Conservation (phyloP, 1,140 invertebrate species). For the Saccostrea cuccullata region DNA sequence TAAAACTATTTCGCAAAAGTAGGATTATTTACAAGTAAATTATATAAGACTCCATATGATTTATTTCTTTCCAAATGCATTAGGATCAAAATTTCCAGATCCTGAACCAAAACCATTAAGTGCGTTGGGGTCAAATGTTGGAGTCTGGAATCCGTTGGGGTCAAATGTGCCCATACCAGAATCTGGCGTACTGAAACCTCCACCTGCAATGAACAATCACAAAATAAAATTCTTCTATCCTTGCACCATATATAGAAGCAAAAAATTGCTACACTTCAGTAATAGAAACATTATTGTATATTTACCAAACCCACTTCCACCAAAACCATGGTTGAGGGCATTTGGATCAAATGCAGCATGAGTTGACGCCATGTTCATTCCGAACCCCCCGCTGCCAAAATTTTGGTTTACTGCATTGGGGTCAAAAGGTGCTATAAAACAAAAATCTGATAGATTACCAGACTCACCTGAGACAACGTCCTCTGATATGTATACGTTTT, state of each 20-base stretch:
- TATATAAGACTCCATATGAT: not conserved
- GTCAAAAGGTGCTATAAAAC: constrained; percentile 41
- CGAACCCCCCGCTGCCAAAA: constrained; percentile 28
- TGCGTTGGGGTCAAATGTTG: constrained; percentile 47
- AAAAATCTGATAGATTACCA: too few relatives aligned
- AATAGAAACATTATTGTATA: too few relatives aligned
- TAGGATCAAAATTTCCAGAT: constrained; percentile 20
- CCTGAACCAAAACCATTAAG: constrained; percentile 31
- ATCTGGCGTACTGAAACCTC: not conserved
- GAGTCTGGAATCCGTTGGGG: constrained; percentile 42
- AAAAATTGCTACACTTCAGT: too few relatives aligned
- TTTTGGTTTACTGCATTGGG: constrained; percentile 44
- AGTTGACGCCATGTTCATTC: not conserved
- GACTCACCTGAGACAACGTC: too few relatives aligned
- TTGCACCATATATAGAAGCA: too few relatives aligned
- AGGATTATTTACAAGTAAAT: too few relatives aligned
- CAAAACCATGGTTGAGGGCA: constrained; percentile 26
- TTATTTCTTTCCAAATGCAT: constrained; percentile 22
- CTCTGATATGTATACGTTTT: too few relatives aligned
- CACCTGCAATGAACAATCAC: not conserved
- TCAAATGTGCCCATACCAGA: constrained; percentile 43
- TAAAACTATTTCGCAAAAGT: too few relatives aligned
- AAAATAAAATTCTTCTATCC: too few relatives aligned
- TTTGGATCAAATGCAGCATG: not conserved
- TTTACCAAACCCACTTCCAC: constrained; percentile 42